These are phyloP conservation scores for Colletes gigas DNA, from an alignment of 1,140 invertebrate genomes.

Conservation along the genomic window DNA sequence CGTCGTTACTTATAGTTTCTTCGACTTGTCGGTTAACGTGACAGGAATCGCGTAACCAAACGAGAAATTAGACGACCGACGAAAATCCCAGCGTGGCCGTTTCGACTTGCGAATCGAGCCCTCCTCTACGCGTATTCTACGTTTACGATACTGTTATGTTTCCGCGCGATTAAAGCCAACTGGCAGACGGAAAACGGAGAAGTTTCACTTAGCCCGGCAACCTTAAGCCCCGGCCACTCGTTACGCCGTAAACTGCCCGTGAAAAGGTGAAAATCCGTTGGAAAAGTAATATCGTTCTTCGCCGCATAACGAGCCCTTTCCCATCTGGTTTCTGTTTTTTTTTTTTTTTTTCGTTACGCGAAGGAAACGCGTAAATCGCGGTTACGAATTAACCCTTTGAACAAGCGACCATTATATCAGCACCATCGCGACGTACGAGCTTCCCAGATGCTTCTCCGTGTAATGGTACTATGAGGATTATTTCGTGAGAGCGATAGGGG, in stretches of 20 bases:
- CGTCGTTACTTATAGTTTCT: constrained; percentile 40
- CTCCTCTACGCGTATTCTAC: constrained; percentile 21
- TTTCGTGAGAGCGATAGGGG: neutral
- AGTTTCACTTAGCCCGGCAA: constrained; percentile 36
- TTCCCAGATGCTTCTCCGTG: neutral
- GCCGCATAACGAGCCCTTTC: neutral
- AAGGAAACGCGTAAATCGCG: constrained; percentile 1
- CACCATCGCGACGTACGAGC: neutral
- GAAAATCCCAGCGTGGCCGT: constrained; percentile 48
- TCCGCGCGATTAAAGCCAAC: constrained; percentile 48
- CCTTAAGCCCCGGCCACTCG: constrained; percentile 24
- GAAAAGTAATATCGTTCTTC: neutral
- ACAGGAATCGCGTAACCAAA: constrained; percentile 27
- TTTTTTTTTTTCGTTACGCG: neutral
- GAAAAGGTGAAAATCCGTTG: constrained; percentile 37
- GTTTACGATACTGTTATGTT: constrained; percentile 58
- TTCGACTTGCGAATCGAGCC: constrained; percentile 35
- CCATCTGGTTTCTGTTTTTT: neutral
- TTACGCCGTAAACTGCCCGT: neutral
- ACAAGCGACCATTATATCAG: neutral
- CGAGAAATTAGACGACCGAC: constrained; percentile 49
- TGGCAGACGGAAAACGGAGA: constrained; percentile 31
- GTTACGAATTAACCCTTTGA: neutral
- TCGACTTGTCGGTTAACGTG: constrained; percentile 16
- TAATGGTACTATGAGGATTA: neutral